These are phyloP conservation scores for Procavia capensis DNA, from an alignment of 2,113 vertebrate species.

Conservation along the genomic window DNA sequence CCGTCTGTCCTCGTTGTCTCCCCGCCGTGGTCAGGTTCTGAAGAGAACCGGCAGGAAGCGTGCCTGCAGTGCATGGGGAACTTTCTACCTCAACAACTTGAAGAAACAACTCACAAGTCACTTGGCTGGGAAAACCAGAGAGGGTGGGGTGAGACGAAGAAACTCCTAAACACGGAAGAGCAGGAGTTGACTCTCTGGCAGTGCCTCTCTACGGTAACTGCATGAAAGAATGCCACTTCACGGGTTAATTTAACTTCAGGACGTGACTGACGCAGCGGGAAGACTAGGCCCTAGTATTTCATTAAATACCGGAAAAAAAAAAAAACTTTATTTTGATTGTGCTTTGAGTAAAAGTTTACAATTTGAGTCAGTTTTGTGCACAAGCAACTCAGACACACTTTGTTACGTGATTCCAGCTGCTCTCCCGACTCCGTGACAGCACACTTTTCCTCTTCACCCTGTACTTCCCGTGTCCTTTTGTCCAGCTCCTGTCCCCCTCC, in stretches of 20 bases:
- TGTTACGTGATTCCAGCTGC: too few species aligned
- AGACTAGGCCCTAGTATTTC: slow-evolving; percentile 25
- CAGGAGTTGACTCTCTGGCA: background rate
- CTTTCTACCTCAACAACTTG: background rate
- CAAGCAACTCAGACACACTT: too few species aligned
- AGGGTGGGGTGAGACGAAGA: background rate
- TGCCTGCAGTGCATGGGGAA: background rate
- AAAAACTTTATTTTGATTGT: too few species aligned
- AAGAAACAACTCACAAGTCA: background rate
- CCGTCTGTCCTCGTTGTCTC: background rate
- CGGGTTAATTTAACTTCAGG: background rate
- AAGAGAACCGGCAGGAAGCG: background rate
- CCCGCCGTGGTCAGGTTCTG: background rate
- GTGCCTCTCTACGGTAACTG: background rate
- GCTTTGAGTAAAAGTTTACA: too few species aligned
- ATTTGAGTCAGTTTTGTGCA: too few species aligned
- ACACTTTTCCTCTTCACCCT: too few species aligned
- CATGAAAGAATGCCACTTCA: background rate
- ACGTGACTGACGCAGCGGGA: slow-evolving; percentile 2
- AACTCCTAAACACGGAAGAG: background rate
- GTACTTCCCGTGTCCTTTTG: too few species aligned
- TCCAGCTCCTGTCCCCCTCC: too few species aligned
- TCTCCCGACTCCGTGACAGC: too few species aligned
- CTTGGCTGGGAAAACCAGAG: background rate
- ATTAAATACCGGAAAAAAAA: slow-evolving; percentile 55